Base-by-base conservation (phyloP, 2,797 vertebrate species). In the Myotis findleyi region DNA sequence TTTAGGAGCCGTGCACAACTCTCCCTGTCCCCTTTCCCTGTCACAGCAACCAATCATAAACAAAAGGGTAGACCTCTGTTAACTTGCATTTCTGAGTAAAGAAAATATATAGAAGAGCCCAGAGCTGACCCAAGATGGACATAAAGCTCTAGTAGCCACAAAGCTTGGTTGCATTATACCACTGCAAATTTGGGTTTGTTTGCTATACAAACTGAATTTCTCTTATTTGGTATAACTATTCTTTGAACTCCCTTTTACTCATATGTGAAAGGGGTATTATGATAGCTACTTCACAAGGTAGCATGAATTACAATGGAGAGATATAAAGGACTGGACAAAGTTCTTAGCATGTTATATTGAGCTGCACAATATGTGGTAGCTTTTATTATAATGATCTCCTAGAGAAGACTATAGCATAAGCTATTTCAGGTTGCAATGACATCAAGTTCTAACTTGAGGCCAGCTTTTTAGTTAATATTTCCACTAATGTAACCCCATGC, bases 391-490 rank as follows among this genome's bases (percentile, higher is more conserved):
- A 89, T 81, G 91, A 44, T 84, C 69, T 93, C 82, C 16, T 49
- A 76, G 77, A 87, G 44, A 95, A 94, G 36, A 72, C 36, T 66
- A 23, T 49, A 77, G 44, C 25, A 91, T 80, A 89, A 91, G 57
- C 36, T 88, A 91, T 83, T 86, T 94, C 41, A 76, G 38, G 33
- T 90, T 91, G 38, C 1, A 25, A 93, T 90, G 73, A 41, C 55
- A 96, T 88, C 64, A 80, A 69, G 14, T 88, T 95, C 64, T 88
- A 96, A 96, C 82, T 86, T 83, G 38, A 96, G 87, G 87, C 57
- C 92, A 88, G 51, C 72, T 62, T 95, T 97, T 80, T 85, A 82
- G 93, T 95, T 95, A 96, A 89, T 90, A 75, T 90, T 90, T 95
- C 62, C 49, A 89, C 21, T 94, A 93, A 91, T 88, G 83, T 51